phyloP scores from a whole-genome alignment of 1,140 invertebrate genomes.

The Batillaria attramentaria region DNA sequence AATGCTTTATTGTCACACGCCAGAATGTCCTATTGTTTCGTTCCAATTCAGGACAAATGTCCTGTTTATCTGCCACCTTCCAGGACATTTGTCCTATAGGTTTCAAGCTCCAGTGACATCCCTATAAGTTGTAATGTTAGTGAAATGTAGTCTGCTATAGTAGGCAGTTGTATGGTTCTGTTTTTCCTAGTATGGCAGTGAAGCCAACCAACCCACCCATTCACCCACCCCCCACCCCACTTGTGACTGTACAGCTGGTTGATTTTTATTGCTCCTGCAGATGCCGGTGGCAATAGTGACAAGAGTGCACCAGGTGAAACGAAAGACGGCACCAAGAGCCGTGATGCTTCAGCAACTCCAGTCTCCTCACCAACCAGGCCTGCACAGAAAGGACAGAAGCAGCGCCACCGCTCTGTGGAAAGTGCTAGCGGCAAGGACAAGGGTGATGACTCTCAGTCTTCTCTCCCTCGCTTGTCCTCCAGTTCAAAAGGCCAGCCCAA shows the following conservation, averaged over 20 bases:
- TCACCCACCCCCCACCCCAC: background rate
- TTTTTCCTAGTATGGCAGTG: too few species aligned
- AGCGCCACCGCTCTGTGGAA: background rate
- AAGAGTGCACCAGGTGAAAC: background rate
- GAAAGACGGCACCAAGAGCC: too few species aligned
- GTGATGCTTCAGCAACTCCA: background rate
- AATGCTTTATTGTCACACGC: too few species aligned
- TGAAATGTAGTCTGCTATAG: too few species aligned
- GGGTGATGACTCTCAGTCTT: background rate
- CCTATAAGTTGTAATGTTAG: too few species aligned
- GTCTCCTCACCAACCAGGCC: constrained; percentile 4
- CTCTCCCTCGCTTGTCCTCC: background rate
- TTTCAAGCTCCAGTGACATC: too few species aligned
- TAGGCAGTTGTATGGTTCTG: too few species aligned
- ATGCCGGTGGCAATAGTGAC: constrained; percentile 1
- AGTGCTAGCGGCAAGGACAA: background rate
- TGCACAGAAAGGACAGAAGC: background rate
- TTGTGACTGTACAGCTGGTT: background rate
- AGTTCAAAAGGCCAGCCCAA: background rate
- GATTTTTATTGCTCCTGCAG: background rate
- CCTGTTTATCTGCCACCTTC: too few species aligned
- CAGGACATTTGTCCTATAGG: too few species aligned
- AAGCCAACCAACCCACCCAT: too few species aligned
- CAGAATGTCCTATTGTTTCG: too few species aligned
- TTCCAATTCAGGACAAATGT: too few species aligned